Evolutionary conservation across 2,888 invertebrate species (phyloP).

Genomic region (Xylota sylvarum): DNA sequence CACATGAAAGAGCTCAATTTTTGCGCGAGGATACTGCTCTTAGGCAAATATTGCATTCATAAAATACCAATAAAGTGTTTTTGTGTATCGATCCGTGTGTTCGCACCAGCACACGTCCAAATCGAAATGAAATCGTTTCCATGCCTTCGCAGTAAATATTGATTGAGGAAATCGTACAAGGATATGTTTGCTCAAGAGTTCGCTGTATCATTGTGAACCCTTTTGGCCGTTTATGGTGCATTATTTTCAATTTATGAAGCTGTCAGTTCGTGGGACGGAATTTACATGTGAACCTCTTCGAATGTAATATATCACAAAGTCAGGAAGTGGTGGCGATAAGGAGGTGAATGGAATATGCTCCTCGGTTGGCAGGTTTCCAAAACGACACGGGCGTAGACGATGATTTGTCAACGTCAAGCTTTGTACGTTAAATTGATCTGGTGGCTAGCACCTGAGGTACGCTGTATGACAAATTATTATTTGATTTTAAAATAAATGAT

Average conservation of each 20-base stretch:
- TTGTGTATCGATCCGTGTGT: not conserved
- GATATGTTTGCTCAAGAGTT: conserved; percentile 20
- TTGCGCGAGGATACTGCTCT: not conserved
- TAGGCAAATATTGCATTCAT: conserved; percentile 18
- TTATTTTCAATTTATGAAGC: conserved; percentile 43
- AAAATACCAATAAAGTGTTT: conserved; percentile 29
- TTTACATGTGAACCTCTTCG: conserved; percentile 30
- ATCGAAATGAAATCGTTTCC: conserved; percentile 51
- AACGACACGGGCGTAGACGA: conserved; percentile 37
- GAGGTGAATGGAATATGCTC: conserved; percentile 2
- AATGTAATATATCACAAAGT: conserved; percentile 44
- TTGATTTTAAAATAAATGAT: conserved; percentile 40
- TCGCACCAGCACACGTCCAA: not conserved
- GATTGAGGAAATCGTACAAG: conserved; percentile 21
- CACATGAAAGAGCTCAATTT: not conserved
- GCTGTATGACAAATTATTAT: conserved; percentile 31
- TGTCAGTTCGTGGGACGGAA: conserved; percentile 25
- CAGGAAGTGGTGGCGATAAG: not conserved
- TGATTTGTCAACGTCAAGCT: conserved; percentile 59
- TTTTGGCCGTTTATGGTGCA: not conserved
- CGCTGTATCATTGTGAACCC: conserved; percentile 20
- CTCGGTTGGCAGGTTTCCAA: conserved; percentile 52
- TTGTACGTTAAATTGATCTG: conserved; percentile 42
- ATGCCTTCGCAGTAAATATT: conserved; percentile 50
- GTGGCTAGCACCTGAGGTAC: conserved; percentile 28